Base-by-base conservation (phyloP, 2,888 invertebrate genomes). In the Hololepta plana region DNA sequence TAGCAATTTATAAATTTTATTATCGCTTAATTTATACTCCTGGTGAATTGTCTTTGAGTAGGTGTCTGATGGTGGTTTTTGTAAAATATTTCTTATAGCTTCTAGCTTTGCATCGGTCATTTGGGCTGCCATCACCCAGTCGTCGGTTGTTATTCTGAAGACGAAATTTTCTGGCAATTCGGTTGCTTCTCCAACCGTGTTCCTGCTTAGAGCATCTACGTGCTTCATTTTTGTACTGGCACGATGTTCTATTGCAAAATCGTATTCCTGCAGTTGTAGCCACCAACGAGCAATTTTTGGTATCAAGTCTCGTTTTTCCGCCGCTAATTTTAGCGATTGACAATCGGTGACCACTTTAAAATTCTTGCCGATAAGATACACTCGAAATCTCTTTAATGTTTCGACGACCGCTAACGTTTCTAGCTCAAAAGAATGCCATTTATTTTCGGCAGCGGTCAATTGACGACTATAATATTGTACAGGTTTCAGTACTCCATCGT, bases 381-480 rank as follows among this genome's bases (percentile, higher is more conserved):
- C 37, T 16, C 51, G 31, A 32, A 54, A 51, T 25, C 46, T 37
- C 12, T 38, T 30, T 12, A 51, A 27, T 0, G 43, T 37, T 19
- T 35, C 40, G 1, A 39, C 46, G 15, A 45, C 42, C 0, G 53
- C 52, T 4, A 55, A 32, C 1, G 42, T 43, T 32, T 52, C 55
- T 12, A 51, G 28, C 15, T 58, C 54, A 12, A 49, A 44, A 1
- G 44, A 44, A 9, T 45, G 43, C 28, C 48, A 52, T 11, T 38
- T 42, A 6, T 36, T 30, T 36, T 54, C 51, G 1, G 44, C 39
- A 1, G 30, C 34, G 0, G 43, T 44, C 4, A 42, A 46, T 17
- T 40, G 37, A 29, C 43, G 37, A 22, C 33, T 35, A 12, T 23
- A 25, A 12, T 16, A 28, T 8, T 10, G n/a, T 6, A 28, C 19